Evolutionary conservation across 1,140 invertebrate genomes (phyloP).

Genomic region (Drosophila busckii): DNA sequence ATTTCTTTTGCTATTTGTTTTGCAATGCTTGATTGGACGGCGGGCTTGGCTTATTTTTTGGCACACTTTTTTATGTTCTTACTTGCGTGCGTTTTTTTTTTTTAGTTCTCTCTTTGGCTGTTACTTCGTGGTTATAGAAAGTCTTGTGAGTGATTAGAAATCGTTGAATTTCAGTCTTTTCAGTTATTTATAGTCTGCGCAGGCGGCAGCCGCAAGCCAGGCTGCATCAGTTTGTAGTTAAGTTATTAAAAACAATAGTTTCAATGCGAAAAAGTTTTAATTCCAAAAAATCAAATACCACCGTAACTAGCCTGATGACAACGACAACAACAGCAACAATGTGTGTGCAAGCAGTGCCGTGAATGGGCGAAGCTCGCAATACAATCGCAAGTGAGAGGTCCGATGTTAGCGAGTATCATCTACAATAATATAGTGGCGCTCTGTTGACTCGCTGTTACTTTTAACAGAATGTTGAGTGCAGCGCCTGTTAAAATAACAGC

Average conservation of each 20-base stretch:
- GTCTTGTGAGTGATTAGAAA: constrained; percentile 65
- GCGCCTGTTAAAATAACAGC: not conserved
- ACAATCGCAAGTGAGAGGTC: no score
- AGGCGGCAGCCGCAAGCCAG: constrained; percentile 42
- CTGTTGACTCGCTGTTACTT: no score
- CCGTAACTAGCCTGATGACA: constrained; percentile 60
- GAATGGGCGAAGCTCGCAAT: no score
- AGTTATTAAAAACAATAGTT: constrained; percentile 52
- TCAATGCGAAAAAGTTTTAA: constrained; percentile 57
- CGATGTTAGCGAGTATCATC: no score
- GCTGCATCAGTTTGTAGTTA: constrained; percentile 39
- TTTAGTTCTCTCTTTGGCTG: constrained; percentile 25
- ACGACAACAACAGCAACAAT: constrained; percentile 27
- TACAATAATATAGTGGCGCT: no score
- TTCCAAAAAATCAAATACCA: constrained; percentile 52
- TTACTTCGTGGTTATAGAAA: constrained; percentile 54
- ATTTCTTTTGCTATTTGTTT: constrained; percentile 37
- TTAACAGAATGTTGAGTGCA: no score
- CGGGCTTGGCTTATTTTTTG: constrained; percentile 22
- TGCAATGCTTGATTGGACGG: constrained; percentile 45
- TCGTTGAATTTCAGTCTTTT: constrained; percentile 64
- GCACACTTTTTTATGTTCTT: constrained; percentile 42
- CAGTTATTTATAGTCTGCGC: constrained; percentile 42
- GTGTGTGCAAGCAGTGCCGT: no score
- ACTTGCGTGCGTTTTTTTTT: constrained; percentile 31